phyloP scores from a whole-genome alignment of 1,140 invertebrate genomes.

The Zeugodacus cucurbitae region DNA sequence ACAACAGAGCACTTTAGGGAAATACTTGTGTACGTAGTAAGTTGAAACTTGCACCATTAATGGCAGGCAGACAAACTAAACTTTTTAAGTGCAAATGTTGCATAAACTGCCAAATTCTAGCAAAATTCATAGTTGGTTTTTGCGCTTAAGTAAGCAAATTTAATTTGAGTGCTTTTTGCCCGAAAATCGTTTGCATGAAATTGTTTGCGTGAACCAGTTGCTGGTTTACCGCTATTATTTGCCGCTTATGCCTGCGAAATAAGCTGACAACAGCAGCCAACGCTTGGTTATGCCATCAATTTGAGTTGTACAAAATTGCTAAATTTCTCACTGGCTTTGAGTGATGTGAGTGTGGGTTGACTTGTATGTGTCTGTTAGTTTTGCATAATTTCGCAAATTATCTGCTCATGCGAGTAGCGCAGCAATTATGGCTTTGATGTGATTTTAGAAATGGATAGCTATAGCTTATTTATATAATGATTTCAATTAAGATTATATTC shows the following conservation, averaged over 20 bases:
- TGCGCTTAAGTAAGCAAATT: slow-evolving; percentile 7
- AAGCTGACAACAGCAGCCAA: background rate
- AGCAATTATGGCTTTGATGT: background rate
- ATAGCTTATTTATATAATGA: background rate
- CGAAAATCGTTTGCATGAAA: background rate
- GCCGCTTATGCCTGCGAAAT: background rate
- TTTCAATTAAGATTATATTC: background rate
- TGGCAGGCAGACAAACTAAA: background rate
- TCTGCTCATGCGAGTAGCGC: background rate
- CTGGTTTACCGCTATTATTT: background rate
- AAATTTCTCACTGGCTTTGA: background rate
- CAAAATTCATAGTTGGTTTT: background rate
- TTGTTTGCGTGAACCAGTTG: background rate
- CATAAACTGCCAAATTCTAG: background rate
- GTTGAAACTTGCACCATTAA: background rate
- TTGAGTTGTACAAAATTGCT: background rate
- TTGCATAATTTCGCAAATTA: background rate
- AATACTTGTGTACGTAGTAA: background rate
- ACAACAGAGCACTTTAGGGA: background rate
- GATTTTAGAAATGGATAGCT: background rate
- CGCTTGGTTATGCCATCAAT: background rate
- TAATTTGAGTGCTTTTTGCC: background rate
- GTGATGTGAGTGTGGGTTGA: background rate
- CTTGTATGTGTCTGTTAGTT: background rate
- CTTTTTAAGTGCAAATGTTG: slow-evolving; percentile 2